Evolutionary conservation across 2,888 invertebrate species (phyloP), one percentile per base, ranked within the genome.

Genomic region (Panorpa germanica): DNA sequence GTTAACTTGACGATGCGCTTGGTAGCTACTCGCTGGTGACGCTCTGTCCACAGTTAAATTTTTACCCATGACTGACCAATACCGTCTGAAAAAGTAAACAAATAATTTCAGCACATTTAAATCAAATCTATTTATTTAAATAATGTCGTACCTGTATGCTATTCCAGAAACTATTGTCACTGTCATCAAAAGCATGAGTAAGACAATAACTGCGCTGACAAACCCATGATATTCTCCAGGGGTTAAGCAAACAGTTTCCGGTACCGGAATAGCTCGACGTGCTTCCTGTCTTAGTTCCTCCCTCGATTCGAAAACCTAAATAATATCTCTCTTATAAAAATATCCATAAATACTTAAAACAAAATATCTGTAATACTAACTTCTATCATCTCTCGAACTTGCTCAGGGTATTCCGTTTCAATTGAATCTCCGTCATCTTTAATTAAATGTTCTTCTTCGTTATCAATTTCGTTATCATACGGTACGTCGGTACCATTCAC

Each of bases 341-440:
- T 26, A 15, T 17, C 16, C 11, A 11, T n/a, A 17, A 28, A 32
- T 22, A 25, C 20, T 19, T 22, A 28, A 26, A 24, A 8, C 15
- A 18, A 5, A n/a, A 33, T 15, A 22, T 37, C 28, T 26, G 19
- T 13, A 17, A 11, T 28, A 33, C 37, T 40, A 52, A 80, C 83
- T 65, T 83, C 81, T 40, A 85, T 83, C 78, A 85, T 82, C 59
- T 83, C 82, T 38, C 82, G 60, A 17, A 86, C 83, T 48, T 77
- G 81, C 47, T 85, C 83, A 9, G 71, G 69, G 31, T 53, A 52
- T 25, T 57, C 57, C 6, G 40, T 38, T 15, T 45, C 40, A n/a
- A 38, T 41, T 6, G 43, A 37, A 7, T 43, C 46, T n/a, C 46
- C 34, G 10, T 34, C 36, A 11, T 38, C 33, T 39, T 41, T 9